Percentiles rank a stretch among this genome's conserved stretches.
Conservation (phyloP, 64 coral and sea anemone species). For the Cladopsammia gracilis region DNA sequence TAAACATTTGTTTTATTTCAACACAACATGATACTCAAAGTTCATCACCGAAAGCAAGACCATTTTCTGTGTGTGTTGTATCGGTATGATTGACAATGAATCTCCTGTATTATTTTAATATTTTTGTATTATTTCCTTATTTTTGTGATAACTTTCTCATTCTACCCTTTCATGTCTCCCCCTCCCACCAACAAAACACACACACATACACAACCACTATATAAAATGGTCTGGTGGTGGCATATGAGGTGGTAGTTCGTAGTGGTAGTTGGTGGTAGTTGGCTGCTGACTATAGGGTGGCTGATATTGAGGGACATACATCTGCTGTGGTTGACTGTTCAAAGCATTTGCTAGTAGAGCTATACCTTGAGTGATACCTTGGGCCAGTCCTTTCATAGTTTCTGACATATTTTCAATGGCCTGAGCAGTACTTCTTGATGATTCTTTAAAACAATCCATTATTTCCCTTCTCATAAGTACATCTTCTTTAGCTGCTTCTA, state of each 20-base stretch:
- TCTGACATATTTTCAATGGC: slow-evolving; percentile 52
- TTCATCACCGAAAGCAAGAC: too few species aligned
- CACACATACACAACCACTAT: too few species aligned
- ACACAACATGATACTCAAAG: too few species aligned
- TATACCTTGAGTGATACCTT: slow-evolving; percentile 14
- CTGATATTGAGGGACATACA: not conserved
- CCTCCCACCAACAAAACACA: too few species aligned
- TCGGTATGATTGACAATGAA: too few species aligned
- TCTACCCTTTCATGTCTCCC: too few species aligned
- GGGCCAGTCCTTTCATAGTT: slow-evolving; percentile 31
- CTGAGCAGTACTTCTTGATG: slow-evolving; percentile 21
- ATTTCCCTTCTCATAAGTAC: slow-evolving; percentile 39
- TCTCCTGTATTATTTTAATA: too few species aligned
- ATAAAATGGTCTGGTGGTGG: too few species aligned
- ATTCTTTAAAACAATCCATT: slow-evolving; percentile 42
- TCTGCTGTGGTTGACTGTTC: not conserved
- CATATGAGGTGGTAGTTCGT: not conserved
- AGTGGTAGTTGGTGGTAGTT: not conserved
- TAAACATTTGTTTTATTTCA: too few species aligned
- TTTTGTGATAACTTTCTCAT: too few species aligned
- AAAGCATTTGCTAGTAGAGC: slow-evolving; percentile 6
- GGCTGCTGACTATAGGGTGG: not conserved
- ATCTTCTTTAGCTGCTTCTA: slow-evolving; percentile 53
- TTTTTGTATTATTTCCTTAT: too few species aligned
- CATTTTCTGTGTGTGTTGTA: too few species aligned